These are phyloP conservation scores for Chironomus tepperi DNA, from an alignment of 1,140 invertebrate genomes.

Conservation along the genomic window DNA sequence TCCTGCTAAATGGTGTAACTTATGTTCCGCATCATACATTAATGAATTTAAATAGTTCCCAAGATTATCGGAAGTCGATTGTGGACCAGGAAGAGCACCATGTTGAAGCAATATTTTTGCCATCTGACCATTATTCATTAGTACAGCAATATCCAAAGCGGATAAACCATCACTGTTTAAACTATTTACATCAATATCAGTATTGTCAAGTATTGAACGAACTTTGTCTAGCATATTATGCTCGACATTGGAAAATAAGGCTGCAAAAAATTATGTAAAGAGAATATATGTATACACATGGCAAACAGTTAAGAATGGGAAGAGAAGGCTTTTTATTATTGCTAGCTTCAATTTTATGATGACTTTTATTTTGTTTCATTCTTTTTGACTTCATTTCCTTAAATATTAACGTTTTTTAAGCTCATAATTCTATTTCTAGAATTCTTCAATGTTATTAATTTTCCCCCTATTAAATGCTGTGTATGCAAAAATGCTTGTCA, in stretches of 20 bases:
- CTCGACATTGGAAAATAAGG: background rate
- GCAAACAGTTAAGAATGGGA: background rate
- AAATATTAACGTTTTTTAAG: too few relatives aligned
- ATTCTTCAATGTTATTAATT: too few relatives aligned
- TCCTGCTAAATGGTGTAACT: background rate
- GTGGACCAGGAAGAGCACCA: slow-evolving; percentile 77
- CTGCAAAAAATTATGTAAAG: background rate
- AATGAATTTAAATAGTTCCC: background rate
- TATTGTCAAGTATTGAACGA: background rate
- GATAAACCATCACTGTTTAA: slow-evolving; percentile 82
- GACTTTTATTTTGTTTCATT: too few relatives aligned
- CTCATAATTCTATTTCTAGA: too few relatives aligned
- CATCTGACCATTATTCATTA: slow-evolving; percentile 77
- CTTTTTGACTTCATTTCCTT: too few relatives aligned
- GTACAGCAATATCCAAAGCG: slow-evolving; percentile 80
- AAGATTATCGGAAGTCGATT: slow-evolving; percentile 3
- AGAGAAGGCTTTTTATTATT: too few relatives aligned
- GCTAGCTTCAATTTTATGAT: too few relatives aligned
- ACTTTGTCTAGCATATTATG: background rate
- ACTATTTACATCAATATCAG: slow-evolving; percentile 25
- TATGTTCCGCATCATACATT: background rate
- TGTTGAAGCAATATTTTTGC: slow-evolving; percentile 80
- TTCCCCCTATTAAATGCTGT: too few relatives aligned
- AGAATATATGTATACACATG: background rate
- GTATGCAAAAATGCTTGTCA: too few relatives aligned